These are phyloP conservation scores for Diprion similis DNA, from an alignment of 1,140 invertebrate genomes.

Conservation along the genomic window DNA sequence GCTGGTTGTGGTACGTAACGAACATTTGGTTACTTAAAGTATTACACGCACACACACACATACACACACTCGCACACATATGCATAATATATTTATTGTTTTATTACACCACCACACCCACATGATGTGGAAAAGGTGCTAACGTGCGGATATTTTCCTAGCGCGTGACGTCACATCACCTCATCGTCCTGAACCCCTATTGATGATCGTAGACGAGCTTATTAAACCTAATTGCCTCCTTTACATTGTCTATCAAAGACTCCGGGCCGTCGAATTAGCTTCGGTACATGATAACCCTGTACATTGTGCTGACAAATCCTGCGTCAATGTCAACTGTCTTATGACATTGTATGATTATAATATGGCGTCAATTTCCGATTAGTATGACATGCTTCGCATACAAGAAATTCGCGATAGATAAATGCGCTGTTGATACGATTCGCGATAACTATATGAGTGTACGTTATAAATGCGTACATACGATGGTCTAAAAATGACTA, in stretches of 20 bases:
- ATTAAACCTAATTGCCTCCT: background rate
- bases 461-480: too few relatives aligned
- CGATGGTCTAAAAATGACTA: too few relatives aligned
- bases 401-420: too few relatives aligned
- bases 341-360: too few relatives aligned
- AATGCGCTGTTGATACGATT: too few relatives aligned
- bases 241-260: background rate
- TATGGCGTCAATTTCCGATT: too few relatives aligned
- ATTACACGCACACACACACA: background rate
- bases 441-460: too few relatives aligned
- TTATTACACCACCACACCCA: conserved; percentile 1
- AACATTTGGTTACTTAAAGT: background rate
- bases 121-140: background rate
- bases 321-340: too few relatives aligned
- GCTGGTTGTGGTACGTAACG: background rate
- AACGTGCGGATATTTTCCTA: background rate
- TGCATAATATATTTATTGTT: background rate
- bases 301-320: too few relatives aligned
- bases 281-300: background rate
- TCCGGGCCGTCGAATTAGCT: background rate
- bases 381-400: too few relatives aligned
- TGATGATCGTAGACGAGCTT: background rate
- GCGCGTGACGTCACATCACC: background rate
- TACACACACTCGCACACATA: background rate
- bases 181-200: background rate